Conservation (phyloP, 2,797 vertebrate genomes). For the Mormyrops boulengeri region DNA sequence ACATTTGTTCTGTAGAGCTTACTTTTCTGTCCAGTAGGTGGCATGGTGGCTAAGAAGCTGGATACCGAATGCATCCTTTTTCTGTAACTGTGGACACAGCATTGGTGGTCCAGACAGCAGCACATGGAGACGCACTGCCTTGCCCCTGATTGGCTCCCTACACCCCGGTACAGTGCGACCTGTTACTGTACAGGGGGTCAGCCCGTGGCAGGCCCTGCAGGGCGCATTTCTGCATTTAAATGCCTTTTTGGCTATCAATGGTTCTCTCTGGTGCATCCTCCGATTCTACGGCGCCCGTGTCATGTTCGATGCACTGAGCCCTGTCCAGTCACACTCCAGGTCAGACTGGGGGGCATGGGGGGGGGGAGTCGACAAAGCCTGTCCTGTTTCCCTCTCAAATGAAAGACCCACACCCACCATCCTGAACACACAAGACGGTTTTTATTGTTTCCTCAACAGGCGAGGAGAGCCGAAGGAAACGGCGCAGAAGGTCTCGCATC, state of each 20-base stretch:
- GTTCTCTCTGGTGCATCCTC: background rate
- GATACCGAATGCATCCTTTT: background rate
- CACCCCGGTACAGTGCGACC: background rate
- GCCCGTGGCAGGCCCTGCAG: background rate
- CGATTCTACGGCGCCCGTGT: background rate
- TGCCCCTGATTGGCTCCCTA: background rate
- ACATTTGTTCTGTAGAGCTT: background rate
- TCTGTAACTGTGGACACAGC: background rate
- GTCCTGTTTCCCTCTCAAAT: background rate
- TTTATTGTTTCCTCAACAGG: background rate
- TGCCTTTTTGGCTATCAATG: background rate
- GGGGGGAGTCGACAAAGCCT: background rate
- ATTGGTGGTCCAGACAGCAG: background rate
- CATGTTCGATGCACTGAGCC: background rate
- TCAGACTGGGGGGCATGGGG: background rate
- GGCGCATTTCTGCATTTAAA: background rate
- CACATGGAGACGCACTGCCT: background rate
- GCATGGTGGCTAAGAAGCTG: background rate
- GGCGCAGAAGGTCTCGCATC: background rate
- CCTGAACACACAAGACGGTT: background rate
- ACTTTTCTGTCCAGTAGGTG: background rate
- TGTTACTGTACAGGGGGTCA: background rate
- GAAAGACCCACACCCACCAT: background rate
- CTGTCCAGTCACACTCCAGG: background rate
- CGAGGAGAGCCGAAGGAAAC: background rate